Evolutionary conservation across 2,888 invertebrate genomes (phyloP).

Genomic region (Aspidapion aeneum): DNA sequence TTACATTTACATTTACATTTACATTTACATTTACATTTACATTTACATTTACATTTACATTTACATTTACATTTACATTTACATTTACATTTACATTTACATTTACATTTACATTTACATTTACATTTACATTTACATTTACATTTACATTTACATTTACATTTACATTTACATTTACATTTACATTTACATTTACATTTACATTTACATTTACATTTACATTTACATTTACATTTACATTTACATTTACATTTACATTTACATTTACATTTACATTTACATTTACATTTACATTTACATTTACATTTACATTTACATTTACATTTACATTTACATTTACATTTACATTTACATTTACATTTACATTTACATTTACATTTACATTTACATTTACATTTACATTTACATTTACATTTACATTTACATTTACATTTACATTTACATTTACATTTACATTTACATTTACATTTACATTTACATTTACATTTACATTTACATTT

Average conservation of each 20-base stretch:
- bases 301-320: background rate
- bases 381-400: background rate
- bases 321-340: background rate
- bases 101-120: background rate
- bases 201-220: background rate
- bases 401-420: background rate
- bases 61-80: background rate
- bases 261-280: background rate
- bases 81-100: background rate
- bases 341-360: background rate
- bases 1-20: background rate
- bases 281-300: background rate
- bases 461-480: background rate
- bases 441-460: background rate
- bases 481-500: background rate
- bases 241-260: background rate
- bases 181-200: background rate
- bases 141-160: background rate
- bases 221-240: background rate
- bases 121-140: background rate
- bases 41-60: background rate
- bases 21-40: background rate
- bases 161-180: background rate
- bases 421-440: background rate
- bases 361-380: background rate